phyloP scores from a whole-genome alignment of 1,140 invertebrate species.

The Riptortus pedestris region DNA sequence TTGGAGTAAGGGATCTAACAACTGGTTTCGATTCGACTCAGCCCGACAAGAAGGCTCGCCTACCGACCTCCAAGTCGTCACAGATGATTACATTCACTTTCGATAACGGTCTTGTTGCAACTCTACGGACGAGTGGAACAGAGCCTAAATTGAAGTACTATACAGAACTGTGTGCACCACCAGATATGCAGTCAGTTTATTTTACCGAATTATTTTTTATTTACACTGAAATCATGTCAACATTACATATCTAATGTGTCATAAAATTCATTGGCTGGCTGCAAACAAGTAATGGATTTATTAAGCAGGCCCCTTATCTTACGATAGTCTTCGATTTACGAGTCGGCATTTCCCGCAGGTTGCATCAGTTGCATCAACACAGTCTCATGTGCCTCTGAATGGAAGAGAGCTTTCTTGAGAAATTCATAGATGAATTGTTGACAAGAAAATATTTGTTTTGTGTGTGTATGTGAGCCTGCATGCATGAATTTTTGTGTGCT shows the following conservation, averaged over 20 bases:
- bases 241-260: no score
- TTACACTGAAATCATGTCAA: neutral
- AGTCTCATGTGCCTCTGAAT: no score
- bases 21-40: conserved; percentile 73
- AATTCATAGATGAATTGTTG: no score
- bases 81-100: conserved; percentile 98
- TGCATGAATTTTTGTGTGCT: no score
- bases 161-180: conserved; percentile 70
- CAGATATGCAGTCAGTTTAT: conserved; percentile 48
- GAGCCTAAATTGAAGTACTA: conserved; percentile 99
- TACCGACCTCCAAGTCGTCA: conserved; percentile 65
- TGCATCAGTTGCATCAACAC: neutral
- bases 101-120: conserved; percentile 73
- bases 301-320: neutral
- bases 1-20: conserved; percentile 73
- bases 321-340: neutral
- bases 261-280: neutral
- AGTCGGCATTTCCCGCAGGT: neutral
- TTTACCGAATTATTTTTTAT: neutral
- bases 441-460: no score
- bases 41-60: conserved; percentile 56
- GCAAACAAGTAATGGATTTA: neutral
- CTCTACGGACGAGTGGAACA: conserved; percentile 91
- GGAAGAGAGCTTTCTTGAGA: no score
- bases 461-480: no score